Base-by-base conservation (phyloP, 2,888 invertebrate species). In the Dolichomitus sp. region DNA sequence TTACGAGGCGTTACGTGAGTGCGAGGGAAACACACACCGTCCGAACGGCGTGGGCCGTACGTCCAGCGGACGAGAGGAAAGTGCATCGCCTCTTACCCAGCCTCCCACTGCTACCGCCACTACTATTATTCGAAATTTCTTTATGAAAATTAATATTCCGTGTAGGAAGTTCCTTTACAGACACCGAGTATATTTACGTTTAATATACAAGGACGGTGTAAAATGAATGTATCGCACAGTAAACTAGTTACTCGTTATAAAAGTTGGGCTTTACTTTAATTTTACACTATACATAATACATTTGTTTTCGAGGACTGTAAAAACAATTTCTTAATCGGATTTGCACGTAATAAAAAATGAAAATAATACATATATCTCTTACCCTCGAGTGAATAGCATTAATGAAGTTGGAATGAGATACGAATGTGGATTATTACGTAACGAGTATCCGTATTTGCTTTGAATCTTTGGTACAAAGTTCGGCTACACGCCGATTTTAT, bases 1-100 rank as follows among this genome's bases (percentile, higher is more conserved):
- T 70, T 70, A 69, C 69, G 76, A 77, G 76, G 12, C 50, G 61
- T 77, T 77, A 77, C 69, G 69, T 61, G 61, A 76, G 63, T 23
- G 30, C 37, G 17, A n/a, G 30, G 30, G 40, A 40, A 19, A 50
- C 59, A 33, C 4, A 59, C 57, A 61, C 57, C 66, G 42, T 30
- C 27, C 19, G 50, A 40, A 54, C 48, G 19, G 61, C 33, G 75
- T 40, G 12, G 57, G 45, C 57, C 76, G 54, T 33, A 14, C 54
- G 48, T 57, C 37, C 59, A 45, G 27, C 74, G 37, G 48, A 68
- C 68, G 59, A 57, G 57, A 76, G 57, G 50, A 76, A 76, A 76
- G 66, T 59, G n/a, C 75, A 68, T 37, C 66, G 75, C 30, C 48
- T 48, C 27, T 30, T 30, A 63, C 68, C 12, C 57, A 45, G 37